Evolutionary conservation across 2,797 vertebrate genomes (phyloP).

Genomic region (Caiman crocodilus): DNA sequence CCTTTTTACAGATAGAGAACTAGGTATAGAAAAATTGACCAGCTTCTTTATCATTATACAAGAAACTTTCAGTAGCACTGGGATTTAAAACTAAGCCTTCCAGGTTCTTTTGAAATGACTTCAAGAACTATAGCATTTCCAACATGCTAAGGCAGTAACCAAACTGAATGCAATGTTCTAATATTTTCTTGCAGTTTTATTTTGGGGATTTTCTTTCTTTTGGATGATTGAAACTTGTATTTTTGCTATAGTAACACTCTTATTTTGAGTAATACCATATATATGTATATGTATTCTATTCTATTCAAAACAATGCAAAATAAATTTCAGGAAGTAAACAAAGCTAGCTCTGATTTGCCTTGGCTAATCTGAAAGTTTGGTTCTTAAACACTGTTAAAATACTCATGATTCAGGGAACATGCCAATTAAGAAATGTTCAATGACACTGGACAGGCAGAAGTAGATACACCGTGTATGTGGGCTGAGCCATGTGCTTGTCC

Average conservation of each 20-base stretch:
- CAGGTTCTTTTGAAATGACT: neutral
- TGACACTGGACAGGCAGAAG: conserved; percentile 24
- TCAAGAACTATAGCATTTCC: neutral
- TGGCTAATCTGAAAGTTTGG: conserved; percentile 7
- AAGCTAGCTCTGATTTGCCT: neutral
- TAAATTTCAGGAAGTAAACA: conserved; percentile 17
- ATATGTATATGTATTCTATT: neutral
- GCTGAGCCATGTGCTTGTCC: conserved; percentile 11
- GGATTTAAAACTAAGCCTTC: neutral
- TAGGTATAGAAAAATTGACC: neutral
- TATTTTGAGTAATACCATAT: neutral
- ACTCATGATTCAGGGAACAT: conserved; percentile 7
- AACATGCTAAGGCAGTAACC: neutral
- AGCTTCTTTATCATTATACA: neutral
- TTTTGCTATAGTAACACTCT: neutral
- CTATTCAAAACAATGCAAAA: neutral
- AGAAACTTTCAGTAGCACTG: neutral
- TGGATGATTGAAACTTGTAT: neutral
- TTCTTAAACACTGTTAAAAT: conserved; percentile 27
- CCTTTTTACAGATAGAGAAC: neutral
- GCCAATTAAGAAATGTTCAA: conserved; percentile 52
- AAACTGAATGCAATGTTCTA: neutral
- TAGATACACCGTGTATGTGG: conserved; percentile 1
- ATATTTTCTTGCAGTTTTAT: neutral
- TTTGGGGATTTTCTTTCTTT: neutral